Evolutionary conservation across 2,797 vertebrate genomes (phyloP), one percentile per base, ranked within the genome.

Genomic region (Dipus sagitta): DNA sequence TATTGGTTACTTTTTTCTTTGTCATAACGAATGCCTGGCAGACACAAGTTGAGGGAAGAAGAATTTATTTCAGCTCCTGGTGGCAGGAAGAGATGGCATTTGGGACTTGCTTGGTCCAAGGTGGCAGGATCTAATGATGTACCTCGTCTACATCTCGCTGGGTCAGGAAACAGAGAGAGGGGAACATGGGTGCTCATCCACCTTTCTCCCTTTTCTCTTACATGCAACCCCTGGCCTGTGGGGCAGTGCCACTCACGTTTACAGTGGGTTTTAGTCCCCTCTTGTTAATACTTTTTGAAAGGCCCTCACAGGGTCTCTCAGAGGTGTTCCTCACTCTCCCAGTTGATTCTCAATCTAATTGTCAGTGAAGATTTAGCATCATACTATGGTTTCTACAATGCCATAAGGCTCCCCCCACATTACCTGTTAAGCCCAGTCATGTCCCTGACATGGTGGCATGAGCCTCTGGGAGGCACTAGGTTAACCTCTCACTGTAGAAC

Each of bases 381-480:
- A 4, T 11, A 60, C 47, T 17, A 6, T 11, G 5, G 11, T 42
- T 23, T 28, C 3, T 18, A 8, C 0, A 26, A 2, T 2, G 6
- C 3, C 24, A 42, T 42, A 54, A 47, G 30, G 18, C n/a, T 4
- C n/a, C 18, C 12, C 2, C 21, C 8, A 38, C 17, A 11, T 38
- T 91, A 17, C 32, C 26, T 7, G 0, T 72, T 2, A n/a, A 42
- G 28, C 17, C 42, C 84, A 4, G 42, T 9, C 0, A 0, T 12
- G 8, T 24, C 9, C 52, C 68, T 90, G 52, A 26, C 11, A 13
- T 70, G 80, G 28, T 54, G n/a, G 77, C 30, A 13, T 74, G 75
- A 52, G 26, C 38, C 38, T 38, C 28, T 0, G 0, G 70, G 47
- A 34, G 32, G 34, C 32, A 0, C 38, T 74, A 47, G 23, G 58